Percentiles rank a stretch among this genome's conserved stretches.
Evolutionary conservation across 2,888 invertebrate species (phyloP).

Genomic region (Anarsia innoxiella): DNA sequence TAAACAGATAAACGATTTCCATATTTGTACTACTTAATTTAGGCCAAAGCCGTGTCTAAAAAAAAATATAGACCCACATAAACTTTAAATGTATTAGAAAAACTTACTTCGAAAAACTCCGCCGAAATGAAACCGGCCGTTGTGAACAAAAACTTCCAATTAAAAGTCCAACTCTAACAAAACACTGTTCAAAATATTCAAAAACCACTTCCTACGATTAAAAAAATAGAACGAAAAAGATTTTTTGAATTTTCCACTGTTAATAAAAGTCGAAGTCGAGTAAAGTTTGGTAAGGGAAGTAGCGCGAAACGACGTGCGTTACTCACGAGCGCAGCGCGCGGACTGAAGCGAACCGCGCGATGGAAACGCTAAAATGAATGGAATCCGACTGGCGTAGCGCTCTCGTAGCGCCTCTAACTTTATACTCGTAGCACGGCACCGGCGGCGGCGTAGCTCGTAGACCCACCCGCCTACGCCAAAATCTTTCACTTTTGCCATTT

Average conservation of each 20-base stretch:
- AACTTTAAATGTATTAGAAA: no score
- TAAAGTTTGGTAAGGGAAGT: slow-evolving; percentile 6
- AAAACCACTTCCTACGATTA: no score
- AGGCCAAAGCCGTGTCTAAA: no score
- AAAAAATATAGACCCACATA: no score
- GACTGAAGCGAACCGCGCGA: slow-evolving; percentile 5
- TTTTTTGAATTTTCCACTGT: no score
- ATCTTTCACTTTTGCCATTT: slow-evolving; percentile 5
- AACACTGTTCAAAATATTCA: neutral
- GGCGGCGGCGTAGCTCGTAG: slow-evolving; percentile 1
- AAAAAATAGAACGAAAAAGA: no score
- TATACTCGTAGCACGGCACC: slow-evolving; percentile 1
- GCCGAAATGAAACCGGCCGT: no score
- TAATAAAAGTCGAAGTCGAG: slow-evolving; percentile 4
- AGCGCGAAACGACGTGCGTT: slow-evolving; percentile 1
- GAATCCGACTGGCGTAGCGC: slow-evolving; percentile 3
- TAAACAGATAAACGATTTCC: no score
- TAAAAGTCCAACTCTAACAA: neutral
- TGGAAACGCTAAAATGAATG: slow-evolving; percentile 5
- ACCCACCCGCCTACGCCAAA: slow-evolving; percentile 4
- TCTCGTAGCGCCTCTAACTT: neutral
- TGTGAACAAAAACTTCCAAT: neutral
- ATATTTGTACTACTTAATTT: no score
- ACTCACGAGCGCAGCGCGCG: slow-evolving; percentile 2
- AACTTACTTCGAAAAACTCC: no score